Percentiles rank a stretch among this genome's conserved stretches.
These are phyloP conservation scores for Crossocerus cetratus DNA, from an alignment of 2,888 invertebrate genomes.

Conservation along the genomic window DNA sequence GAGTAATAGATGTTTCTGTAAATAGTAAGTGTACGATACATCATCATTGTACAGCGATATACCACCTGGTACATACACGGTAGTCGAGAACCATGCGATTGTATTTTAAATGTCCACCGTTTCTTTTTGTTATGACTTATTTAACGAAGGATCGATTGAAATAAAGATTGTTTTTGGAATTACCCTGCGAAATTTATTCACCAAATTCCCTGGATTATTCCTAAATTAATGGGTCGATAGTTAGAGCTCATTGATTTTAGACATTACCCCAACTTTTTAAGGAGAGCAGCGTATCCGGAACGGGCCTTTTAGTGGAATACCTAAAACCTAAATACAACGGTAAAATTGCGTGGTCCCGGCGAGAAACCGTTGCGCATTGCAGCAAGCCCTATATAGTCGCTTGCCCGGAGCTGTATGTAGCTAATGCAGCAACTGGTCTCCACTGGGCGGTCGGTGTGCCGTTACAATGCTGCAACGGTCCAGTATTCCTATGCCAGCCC, in stretches of 20 bases:
- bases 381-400: slow-evolving; percentile 57
- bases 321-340: slow-evolving; percentile 34
- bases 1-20: slow-evolving; percentile 61
- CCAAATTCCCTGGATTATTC: no score
- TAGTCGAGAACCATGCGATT: slow-evolving; percentile 50
- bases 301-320: slow-evolving; percentile 42
- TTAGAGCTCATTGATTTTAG: no score
- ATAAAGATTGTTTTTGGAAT: slow-evolving; percentile 62
- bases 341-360: slow-evolving; percentile 38
- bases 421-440: slow-evolving; percentile 46
- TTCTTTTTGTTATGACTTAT: slow-evolving; percentile 63
- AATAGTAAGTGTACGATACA: slow-evolving; percentile 61
- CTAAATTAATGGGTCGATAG: no score
- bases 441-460: slow-evolving; percentile 6
- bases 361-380: slow-evolving; percentile 64
- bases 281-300: not conserved
- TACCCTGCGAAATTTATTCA: no score
- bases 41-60: slow-evolving; percentile 52
- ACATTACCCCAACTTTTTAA: no score
- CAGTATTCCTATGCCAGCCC: slow-evolving; percentile 21
- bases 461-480: slow-evolving; percentile 32
- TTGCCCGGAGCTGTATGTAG: slow-evolving; percentile 30
- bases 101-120: slow-evolving; percentile 64
- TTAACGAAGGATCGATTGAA: slow-evolving; percentile 59
- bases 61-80: slow-evolving; percentile 24